Base-by-base conservation (phyloP, 2,888 invertebrate species). In the Norana najaformis region DNA sequence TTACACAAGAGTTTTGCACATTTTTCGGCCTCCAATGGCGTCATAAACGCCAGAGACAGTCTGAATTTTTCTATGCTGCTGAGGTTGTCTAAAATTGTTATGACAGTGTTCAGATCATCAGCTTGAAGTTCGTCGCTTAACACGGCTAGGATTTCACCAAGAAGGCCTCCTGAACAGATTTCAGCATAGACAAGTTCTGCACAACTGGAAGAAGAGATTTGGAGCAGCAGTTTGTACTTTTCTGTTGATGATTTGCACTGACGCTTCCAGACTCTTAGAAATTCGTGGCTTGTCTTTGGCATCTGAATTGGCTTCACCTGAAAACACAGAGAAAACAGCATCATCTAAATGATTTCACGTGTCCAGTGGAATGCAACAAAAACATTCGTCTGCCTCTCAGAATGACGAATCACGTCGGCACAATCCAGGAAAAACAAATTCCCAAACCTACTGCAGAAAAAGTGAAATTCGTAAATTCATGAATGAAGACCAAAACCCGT, bases 191-290 rank as follows among this genome's bases (percentile, higher is more conserved):
- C 36, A 37, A 85, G 85, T 35, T 85, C 37, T 37, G 18, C 35
- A 35, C 36, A 36, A 37, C 85, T 37, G 34, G 85, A 37, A 35
- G 36, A 85, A 85, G 85, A 6, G 20, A 37, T 85, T 85, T 37
- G 85, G 37, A 85, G 36, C 85, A 85, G 16, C 35, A 85, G 85
- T 36, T 37, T 85, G 85, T 85, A 85, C 37, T 85, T 85, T 35
- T 85, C 85, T 35, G 36, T 35, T 23, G 37, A 85, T 23, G 85
- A 35, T 85, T 36, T 36, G 34, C 85, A 85, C 85, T 85, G 36
- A 37, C 85, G 85, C 16, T 85, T 85, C 89, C 89, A 89, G 37
- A 34, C 85, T 85, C 38, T 89, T 39, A 82, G 37, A 38, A 89
- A 89, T 36, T 89, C 89, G 30, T 36, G 89, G 35, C 83, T 88